phyloP scores from a whole-genome alignment of 2,797 vertebrate genomes.

The Morus bassanus region DNA sequence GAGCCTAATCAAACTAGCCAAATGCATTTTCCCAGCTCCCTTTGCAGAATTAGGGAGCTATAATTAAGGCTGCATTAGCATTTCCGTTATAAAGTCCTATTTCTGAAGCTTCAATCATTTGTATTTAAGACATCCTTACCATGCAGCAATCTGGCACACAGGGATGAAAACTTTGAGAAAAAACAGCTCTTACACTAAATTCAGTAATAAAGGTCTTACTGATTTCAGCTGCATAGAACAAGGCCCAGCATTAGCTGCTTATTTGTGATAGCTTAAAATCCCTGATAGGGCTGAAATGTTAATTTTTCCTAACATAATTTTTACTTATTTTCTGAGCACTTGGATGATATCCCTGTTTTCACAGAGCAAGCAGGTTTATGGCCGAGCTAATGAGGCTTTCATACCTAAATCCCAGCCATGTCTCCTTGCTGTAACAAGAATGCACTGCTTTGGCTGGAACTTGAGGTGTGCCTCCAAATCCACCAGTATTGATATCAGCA shows the following conservation, averaged over 20 bases:
- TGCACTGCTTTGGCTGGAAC: neutral
- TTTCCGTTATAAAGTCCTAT: neutral
- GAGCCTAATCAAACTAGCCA: conserved; percentile 21
- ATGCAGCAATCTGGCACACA: neutral
- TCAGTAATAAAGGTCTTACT: neutral
- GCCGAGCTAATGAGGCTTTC: neutral
- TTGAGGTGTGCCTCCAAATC: neutral
- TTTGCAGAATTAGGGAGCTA: neutral
- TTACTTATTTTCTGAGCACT: neutral
- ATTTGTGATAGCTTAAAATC: neutral
- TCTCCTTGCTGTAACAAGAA: neutral
- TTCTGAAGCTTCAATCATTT: neutral
- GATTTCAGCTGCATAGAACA: neutral
- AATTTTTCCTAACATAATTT: neutral
- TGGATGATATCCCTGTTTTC: neutral
- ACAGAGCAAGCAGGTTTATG: neutral
- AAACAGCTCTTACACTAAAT: neutral
- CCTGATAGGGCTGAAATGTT: neutral
- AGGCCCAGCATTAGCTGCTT: neutral
- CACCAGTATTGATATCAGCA: neutral
- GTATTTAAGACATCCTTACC: neutral
- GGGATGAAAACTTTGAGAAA: neutral
- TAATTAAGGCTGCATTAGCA: neutral
- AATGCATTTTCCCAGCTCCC: neutral
- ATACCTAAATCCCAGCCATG: neutral